Percentiles rank a stretch among this genome's conserved stretches.
phyloP scores from a whole-genome alignment of 2,113 vertebrate genomes.

The Eleginops maclovinus region DNA sequence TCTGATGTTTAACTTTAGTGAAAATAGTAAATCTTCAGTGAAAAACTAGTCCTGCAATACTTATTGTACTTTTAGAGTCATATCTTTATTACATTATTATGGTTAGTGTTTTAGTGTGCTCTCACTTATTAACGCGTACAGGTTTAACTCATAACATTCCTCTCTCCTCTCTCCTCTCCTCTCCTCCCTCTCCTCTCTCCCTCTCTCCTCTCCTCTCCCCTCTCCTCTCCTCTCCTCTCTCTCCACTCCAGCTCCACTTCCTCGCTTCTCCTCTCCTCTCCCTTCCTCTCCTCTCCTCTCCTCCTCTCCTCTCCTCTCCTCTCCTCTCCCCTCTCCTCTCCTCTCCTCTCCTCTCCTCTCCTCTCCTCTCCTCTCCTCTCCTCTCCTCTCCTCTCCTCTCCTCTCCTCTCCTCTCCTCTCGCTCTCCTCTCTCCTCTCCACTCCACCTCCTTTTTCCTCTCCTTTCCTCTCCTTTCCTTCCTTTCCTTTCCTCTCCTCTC shows the following conservation, averaged over 20 bases:
- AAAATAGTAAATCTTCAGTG: no score
- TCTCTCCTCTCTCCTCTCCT: no score
- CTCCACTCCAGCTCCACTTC: no score
- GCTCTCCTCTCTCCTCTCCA: neutral
- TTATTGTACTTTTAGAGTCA: no score
- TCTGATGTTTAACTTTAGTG: no score
- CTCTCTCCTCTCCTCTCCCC: neutral
- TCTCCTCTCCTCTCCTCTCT: slow-evolving; percentile 2
- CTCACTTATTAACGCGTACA: no score
- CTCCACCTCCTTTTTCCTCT: neutral
- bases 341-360: slow-evolving; percentile 4
- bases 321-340: neutral
- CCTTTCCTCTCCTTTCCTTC: neutral
- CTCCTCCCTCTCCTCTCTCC: neutral
- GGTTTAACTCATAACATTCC: no score
- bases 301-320: neutral
- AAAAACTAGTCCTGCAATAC: no score
- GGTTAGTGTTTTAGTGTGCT: no score
- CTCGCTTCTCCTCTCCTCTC: slow-evolving; percentile 9
- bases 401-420: neutral
- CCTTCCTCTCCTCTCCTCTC: neutral
- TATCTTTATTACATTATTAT: no score
- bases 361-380: neutral
- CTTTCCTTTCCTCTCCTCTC: slow-evolving; percentile 6
- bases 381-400: neutral